These are phyloP conservation scores for Malurus splendens DNA, from an alignment of 2,797 vertebrate species.

Conservation along the genomic window DNA sequence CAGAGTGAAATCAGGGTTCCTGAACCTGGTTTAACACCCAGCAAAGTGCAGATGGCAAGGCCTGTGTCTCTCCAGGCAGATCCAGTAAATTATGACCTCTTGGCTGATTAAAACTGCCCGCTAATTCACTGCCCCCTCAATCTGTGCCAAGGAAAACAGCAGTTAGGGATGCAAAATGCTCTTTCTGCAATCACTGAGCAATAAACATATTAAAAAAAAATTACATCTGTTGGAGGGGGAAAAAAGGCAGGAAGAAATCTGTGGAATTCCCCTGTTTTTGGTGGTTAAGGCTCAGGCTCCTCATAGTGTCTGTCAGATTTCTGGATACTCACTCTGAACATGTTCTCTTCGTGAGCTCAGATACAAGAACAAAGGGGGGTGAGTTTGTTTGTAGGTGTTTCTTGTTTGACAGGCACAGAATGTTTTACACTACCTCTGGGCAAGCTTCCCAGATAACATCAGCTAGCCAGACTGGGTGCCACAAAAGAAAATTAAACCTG, in stretches of 20 bases:
- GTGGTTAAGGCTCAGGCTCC: background rate
- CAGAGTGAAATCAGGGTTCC: background rate
- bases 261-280: background rate
- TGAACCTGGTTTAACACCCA: background rate
- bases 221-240: background rate
- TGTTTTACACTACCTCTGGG: background rate
- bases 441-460: conserved; percentile 10
- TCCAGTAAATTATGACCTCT: background rate
- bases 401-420: background rate
- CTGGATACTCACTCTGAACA: background rate
- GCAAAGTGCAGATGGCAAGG: background rate
- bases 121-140: background rate
- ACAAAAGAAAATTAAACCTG: background rate
- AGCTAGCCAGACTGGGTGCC: background rate
- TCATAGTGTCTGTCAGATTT: background rate
- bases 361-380: background rate
- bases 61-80: background rate
- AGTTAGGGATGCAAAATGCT: background rate
- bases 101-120: background rate
- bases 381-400: background rate
- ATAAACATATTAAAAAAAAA: background rate
- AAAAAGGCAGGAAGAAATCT: background rate
- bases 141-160: background rate
- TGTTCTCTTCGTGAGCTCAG: background rate
- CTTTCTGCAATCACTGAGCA: background rate